Percentiles rank a stretch among this genome's conserved stretches.
These are phyloP conservation scores for Erpetoichthys calabaricus DNA, from an alignment of 2,797 vertebrate genomes.

Conservation along the genomic window DNA sequence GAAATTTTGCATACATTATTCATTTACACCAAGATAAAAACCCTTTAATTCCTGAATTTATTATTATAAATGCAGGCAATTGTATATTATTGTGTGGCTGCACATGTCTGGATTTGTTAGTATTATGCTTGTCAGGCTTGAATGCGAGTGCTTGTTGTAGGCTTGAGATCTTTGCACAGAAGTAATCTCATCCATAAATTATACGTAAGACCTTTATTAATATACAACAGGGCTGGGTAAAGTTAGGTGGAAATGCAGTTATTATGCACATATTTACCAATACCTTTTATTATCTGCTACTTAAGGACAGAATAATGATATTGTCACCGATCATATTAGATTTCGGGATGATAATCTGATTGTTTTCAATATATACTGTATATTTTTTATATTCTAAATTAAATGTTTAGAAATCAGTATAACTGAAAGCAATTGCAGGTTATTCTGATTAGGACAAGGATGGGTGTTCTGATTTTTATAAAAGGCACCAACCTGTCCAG, in stretches of 20 bases:
- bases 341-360: no score
- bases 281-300: slow-evolving; percentile 18
- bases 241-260: slow-evolving; percentile 32
- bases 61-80: slow-evolving; percentile 59
- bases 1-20: slow-evolving; percentile 63
- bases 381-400: no score
- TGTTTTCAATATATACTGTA: no score
- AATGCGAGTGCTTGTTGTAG: slow-evolving; percentile 27
- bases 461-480: no score
- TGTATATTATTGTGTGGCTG: slow-evolving; percentile 38
- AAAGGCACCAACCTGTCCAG: no score
- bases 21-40: slow-evolving; percentile 59
- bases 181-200: slow-evolving; percentile 51
- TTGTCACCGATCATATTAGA: no score
- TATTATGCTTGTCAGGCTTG: slow-evolving; percentile 39
- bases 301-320: slow-evolving; percentile 7
- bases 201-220: slow-evolving; percentile 48
- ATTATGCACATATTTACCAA: slow-evolving; percentile 34
- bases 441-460: no score
- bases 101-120: slow-evolving; percentile 53
- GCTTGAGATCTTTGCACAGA: slow-evolving; percentile 37
- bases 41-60: slow-evolving; percentile 66
- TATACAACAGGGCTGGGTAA: slow-evolving; percentile 30
- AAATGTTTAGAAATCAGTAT: no score
- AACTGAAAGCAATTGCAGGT: no score